phyloP scores from a whole-genome alignment of 2,888 invertebrate genomes.

The Euplexia lucipara region DNA sequence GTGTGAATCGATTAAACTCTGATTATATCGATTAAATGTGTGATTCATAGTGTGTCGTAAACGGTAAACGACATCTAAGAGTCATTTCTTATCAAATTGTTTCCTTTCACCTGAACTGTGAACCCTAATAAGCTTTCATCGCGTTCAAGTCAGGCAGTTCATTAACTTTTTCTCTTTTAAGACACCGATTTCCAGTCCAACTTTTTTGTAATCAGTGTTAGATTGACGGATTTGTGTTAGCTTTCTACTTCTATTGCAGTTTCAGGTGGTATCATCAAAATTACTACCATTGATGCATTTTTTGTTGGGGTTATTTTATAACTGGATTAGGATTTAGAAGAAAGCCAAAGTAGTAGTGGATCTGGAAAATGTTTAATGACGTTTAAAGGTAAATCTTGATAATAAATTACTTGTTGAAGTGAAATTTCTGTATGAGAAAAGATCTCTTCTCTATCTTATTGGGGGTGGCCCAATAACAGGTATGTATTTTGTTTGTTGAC shows the following conservation, averaged over 20 bases:
- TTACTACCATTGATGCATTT: background rate
- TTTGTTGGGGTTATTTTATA: background rate
- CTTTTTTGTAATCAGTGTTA: slow-evolving; percentile 19
- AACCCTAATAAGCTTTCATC: background rate
- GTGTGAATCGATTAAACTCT: background rate
- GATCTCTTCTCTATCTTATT: background rate
- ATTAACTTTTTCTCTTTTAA: background rate
- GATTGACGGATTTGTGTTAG: background rate
- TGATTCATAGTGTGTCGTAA: background rate
- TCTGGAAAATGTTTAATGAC: no score
- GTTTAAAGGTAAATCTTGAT: background rate
- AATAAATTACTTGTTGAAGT: no score
- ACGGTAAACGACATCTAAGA: background rate
- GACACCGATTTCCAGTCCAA: background rate
- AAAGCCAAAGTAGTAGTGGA: no score
- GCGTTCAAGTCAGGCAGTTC: background rate
- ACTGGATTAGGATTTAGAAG: no score
- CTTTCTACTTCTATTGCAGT: background rate
- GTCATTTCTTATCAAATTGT: background rate
- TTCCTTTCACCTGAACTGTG: background rate
- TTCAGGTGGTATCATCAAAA: background rate
- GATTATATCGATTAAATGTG: background rate
- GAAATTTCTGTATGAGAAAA: background rate
- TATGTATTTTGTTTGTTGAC: no score
- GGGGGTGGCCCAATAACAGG: background rate